phyloP scores from a whole-genome alignment of 1,140 invertebrate species.

The Oryzaephilus surinamensis region DNA sequence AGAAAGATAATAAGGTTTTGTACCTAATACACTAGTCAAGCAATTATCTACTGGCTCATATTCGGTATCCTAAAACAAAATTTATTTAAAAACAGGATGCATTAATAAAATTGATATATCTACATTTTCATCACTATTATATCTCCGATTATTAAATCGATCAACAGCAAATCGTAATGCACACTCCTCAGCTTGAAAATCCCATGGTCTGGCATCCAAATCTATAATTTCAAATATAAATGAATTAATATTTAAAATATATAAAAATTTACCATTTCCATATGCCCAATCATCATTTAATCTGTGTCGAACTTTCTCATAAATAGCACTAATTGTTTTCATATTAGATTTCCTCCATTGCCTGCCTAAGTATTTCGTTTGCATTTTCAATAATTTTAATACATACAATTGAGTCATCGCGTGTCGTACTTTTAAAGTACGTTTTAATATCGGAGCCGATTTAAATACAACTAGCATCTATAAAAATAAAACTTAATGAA shows the following conservation, averaged over 20 bases:
- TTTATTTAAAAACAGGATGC: constrained; percentile 10
- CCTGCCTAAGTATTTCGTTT: constrained; percentile 96
- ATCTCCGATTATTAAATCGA: constrained; percentile 89
- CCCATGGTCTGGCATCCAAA: constrained; percentile 94
- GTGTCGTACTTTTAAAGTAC: constrained; percentile 90
- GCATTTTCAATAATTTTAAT: constrained; percentile 97
- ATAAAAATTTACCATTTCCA: constrained; percentile 67
- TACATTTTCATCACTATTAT: constrained; percentile 14
- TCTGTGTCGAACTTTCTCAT: constrained; percentile 89
- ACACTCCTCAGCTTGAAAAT: constrained; percentile 98
- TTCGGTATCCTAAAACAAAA: constrained; percentile 45
- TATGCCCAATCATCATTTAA: constrained; percentile 99
- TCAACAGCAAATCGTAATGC: constrained; percentile 86
- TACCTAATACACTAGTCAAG: constrained; percentile 71
- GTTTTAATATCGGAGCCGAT: constrained; percentile 95
- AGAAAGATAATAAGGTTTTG: constrained; percentile 68
- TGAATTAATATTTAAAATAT: constrained; percentile 12
- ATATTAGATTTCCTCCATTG: constrained; percentile 99
- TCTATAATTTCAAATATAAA: constrained; percentile 44
- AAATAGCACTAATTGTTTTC: constrained; percentile 99
- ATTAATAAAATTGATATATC: constrained; percentile 4
- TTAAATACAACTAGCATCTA: constrained; percentile 99
- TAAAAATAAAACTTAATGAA: constrained; percentile 19
- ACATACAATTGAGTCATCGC: constrained; percentile 98
- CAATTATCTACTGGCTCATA: constrained; percentile 79